A percentile compares a stretch with the other conserved stretches of the same genome.
phyloP scores from a whole-genome alignment of 2,888 invertebrate genomes.

The Platycheirus rosarum region DNA sequence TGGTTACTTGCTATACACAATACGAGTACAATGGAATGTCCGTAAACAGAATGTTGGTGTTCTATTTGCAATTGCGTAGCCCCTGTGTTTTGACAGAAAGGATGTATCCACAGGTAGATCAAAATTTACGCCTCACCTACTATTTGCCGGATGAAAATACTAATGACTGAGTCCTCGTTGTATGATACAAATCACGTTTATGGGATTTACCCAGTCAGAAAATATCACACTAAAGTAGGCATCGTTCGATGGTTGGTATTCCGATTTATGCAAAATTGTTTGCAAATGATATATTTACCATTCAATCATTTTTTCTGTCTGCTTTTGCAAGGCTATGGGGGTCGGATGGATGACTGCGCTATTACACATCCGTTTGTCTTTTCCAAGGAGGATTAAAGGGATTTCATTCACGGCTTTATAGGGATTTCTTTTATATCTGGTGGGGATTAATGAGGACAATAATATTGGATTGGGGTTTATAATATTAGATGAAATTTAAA shows the following conservation, averaged over 20 bases:
- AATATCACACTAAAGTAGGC: slow-evolving; percentile 49
- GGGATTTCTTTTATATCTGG: slow-evolving; percentile 17
- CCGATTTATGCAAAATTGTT: slow-evolving; percentile 67
- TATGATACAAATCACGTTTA: slow-evolving; percentile 76
- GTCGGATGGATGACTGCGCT: slow-evolving; percentile 4
- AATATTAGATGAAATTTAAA: slow-evolving; percentile 28
- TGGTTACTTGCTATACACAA: slow-evolving; percentile 3
- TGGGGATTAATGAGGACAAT: slow-evolving; percentile 14
- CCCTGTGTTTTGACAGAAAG: neutral
- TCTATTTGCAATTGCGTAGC: slow-evolving; percentile 13
- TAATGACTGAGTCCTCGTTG: slow-evolving; percentile 75
- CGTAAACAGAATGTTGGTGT: slow-evolving; percentile 17
- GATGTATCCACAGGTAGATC: slow-evolving; percentile 45
- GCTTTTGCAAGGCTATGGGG: neutral
- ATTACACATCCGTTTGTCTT: slow-evolving; percentile 40
- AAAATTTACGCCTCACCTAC: slow-evolving; percentile 54
- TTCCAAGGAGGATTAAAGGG: slow-evolving; percentile 35
- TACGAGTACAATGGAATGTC: neutral
- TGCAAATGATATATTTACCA: slow-evolving; percentile 53
- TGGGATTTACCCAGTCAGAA: slow-evolving; percentile 75
- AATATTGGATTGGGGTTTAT: slow-evolving; percentile 10
- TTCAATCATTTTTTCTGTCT: slow-evolving; percentile 41
- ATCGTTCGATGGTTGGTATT: slow-evolving; percentile 2
- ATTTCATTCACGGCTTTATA: slow-evolving; percentile 42
- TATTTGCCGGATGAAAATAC: slow-evolving; percentile 66